Evolutionary conservation across 2,113 vertebrate genomes (phyloP).

Genomic region (Corythornis cristatus): DNA sequence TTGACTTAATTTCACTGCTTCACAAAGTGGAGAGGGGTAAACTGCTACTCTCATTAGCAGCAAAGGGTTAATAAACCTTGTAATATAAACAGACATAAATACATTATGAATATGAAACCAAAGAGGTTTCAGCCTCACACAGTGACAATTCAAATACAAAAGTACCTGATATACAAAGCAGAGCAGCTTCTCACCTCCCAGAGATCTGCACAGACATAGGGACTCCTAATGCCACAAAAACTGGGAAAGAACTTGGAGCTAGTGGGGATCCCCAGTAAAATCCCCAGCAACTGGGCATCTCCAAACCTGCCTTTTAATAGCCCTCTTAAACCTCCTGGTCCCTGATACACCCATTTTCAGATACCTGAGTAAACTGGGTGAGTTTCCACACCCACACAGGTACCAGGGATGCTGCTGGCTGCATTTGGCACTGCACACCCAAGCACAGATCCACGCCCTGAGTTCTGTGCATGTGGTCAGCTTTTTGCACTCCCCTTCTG

Average conservation of each 20-base stretch:
- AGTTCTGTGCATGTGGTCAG: accelerated
- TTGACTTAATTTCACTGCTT: background rate
- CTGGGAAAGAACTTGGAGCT: background rate
- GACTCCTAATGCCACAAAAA: background rate
- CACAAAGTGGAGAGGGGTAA: background rate
- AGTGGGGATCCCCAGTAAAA: background rate
- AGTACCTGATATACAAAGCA: background rate
- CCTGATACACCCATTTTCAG: background rate
- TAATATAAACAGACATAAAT: background rate
- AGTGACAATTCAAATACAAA: background rate
- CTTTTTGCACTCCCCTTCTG: background rate
- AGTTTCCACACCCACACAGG: accelerated
- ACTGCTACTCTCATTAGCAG: background rate
- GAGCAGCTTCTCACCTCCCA: background rate
- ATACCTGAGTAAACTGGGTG: accelerated
- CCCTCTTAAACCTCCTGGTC: background rate
- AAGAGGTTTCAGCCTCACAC: background rate
- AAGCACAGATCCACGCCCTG: background rate
- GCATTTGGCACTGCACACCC: accelerated
- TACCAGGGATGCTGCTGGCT: accelerated
- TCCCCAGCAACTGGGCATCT: background rate
- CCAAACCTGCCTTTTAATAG: background rate
- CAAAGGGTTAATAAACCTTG: background rate
- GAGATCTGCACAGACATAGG: accelerated
- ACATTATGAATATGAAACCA: background rate